Evolutionary conservation across 2,888 invertebrate genomes (phyloP).

Genomic region (Tipula unca): DNA sequence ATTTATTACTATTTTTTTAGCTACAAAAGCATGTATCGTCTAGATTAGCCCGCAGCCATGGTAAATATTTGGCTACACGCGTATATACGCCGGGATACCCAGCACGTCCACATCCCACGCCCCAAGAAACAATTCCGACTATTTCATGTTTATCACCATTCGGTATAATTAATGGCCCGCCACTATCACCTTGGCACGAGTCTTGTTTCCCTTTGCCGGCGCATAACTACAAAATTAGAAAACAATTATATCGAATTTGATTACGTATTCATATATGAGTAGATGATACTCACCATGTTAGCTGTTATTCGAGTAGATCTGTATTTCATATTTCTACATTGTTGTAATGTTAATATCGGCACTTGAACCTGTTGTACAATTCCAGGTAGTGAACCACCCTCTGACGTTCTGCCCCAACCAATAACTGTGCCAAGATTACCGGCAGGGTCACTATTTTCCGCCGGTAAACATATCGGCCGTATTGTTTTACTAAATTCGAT

Average conservation of each 20-base stretch:
- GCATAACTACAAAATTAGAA: conserved; percentile 49
- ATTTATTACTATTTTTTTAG: background rate
- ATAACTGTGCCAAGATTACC: conserved; percentile 63
- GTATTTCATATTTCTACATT: conserved; percentile 78
- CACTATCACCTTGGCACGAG: conserved; percentile 84
- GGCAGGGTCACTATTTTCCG: conserved; percentile 43
- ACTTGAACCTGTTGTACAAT: conserved; percentile 77
- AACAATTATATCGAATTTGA: background rate
- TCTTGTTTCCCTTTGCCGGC: conserved; percentile 74
- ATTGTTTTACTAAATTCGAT: conserved; percentile 56
- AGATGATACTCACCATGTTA: conserved; percentile 52
- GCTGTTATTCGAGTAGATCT: conserved; percentile 70
- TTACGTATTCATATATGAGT: background rate
- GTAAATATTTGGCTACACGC: conserved; percentile 44
- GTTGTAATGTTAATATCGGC: conserved; percentile 67
- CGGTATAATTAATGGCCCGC: conserved; percentile 70
- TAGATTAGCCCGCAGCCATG: conserved; percentile 68
- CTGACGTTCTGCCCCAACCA: conserved; percentile 78
- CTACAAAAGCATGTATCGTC: conserved; percentile 64
- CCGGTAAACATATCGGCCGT: conserved; percentile 66
- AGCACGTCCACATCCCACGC: conserved; percentile 50
- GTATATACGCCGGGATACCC: conserved; percentile 48
- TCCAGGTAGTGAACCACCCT: conserved; percentile 70
- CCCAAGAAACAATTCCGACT: conserved; percentile 80
- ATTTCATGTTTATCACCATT: conserved; percentile 71